phyloP scores from a whole-genome alignment of 2,797 vertebrate genomes.

The Etheostoma perlongum region DNA sequence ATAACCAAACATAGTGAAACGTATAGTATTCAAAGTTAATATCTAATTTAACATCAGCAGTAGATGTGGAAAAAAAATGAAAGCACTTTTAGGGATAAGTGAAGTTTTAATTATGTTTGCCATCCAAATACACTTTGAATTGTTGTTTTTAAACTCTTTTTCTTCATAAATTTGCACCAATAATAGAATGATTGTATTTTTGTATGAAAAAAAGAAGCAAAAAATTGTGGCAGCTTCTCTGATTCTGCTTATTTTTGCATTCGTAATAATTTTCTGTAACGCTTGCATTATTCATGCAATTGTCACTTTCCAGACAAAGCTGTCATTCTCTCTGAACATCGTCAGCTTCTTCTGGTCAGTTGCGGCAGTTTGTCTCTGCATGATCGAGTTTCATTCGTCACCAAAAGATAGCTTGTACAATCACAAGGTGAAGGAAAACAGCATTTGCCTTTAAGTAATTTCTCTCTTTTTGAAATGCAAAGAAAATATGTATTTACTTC shows the following conservation, averaged over 20 bases:
- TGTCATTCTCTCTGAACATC: conserved; percentile 83
- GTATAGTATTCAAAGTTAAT: not conserved
- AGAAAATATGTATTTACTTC: not conserved
- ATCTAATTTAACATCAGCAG: not conserved
- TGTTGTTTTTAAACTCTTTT: not conserved
- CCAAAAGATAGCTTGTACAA: accelerated
- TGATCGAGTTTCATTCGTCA: accelerated
- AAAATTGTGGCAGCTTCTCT: not conserved
- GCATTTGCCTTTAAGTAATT: not conserved
- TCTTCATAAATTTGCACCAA: not conserved
- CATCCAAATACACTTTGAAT: not conserved
- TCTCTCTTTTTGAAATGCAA: not conserved
- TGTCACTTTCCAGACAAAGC: conserved; percentile 73
- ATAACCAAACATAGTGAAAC: not conserved
- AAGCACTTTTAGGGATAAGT: not conserved
- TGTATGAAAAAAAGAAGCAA: no score
- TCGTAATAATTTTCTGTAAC: not conserved
- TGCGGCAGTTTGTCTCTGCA: not conserved
- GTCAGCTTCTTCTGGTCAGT: conserved; percentile 77
- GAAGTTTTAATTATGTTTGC: not conserved
- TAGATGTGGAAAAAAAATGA: not conserved
- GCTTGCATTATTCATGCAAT: not conserved
- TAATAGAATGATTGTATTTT: not conserved
- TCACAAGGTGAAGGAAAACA: conserved; percentile 9
- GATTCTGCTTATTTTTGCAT: not conserved